Percentiles rank a stretch among this genome's conserved stretches.
Conservation (phyloP, 2,888 invertebrate species). For the Gastracanthus pulcherrimus region DNA sequence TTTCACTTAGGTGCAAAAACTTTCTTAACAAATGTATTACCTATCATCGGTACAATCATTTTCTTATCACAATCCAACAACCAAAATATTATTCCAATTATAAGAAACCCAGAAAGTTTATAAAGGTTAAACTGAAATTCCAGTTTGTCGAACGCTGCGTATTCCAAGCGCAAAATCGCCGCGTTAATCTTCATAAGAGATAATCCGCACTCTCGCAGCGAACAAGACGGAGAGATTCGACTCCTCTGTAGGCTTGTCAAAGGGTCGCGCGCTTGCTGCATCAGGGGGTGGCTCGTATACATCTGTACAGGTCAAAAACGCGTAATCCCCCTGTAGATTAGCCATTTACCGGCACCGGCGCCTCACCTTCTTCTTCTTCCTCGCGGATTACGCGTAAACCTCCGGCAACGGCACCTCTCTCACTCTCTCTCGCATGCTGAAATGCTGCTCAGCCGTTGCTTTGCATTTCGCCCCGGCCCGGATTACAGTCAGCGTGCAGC, state of each 20-base stretch:
- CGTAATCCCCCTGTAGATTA: conserved; percentile 62
- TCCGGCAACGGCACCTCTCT: conserved; percentile 11
- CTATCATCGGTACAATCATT: too few relatives aligned
- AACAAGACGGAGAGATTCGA: not conserved
- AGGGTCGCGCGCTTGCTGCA: not conserved
- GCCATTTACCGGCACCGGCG: conserved; percentile 60
- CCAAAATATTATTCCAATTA: too few relatives aligned
- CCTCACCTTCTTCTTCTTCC: conserved; percentile 42
- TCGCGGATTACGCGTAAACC: conserved; percentile 56
- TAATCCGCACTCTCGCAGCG: conserved; percentile 5
- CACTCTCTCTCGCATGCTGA: not conserved
- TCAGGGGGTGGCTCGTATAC: not conserved
- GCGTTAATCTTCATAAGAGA: conserved; percentile 40
- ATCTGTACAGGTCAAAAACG: conserved; percentile 23
- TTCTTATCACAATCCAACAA: too few relatives aligned
- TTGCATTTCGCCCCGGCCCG: not conserved
- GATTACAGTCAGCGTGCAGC: not conserved
- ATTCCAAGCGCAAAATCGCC: not conserved
- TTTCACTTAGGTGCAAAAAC: too few relatives aligned
- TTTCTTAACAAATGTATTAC: too few relatives aligned
- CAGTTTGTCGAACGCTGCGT: not conserved
- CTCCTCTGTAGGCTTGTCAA: not conserved
- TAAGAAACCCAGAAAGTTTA: too few relatives aligned
- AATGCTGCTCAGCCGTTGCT: conserved; percentile 22
- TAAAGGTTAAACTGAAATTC: not conserved